Percentiles rank a stretch among this genome's conserved stretches.
phyloP scores from a whole-genome alignment of 2,113 vertebrate genomes.

The Toxostoma redivivum region DNA sequence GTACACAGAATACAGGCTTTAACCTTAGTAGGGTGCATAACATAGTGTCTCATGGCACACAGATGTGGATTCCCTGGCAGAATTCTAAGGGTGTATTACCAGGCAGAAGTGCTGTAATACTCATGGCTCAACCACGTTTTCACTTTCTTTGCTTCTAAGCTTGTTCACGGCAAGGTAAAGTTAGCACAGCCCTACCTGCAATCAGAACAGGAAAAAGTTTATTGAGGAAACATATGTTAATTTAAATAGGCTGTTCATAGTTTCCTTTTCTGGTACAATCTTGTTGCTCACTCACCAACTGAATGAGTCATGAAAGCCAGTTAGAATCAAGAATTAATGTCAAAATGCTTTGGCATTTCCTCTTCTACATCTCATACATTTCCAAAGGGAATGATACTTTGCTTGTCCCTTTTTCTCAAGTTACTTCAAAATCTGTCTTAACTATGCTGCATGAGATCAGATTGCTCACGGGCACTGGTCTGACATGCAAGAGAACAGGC shows the following conservation, averaged over 20 bases:
- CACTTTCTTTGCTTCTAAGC: background rate
- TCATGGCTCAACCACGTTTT: background rate
- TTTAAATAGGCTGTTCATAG: background rate
- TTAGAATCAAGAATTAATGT: background rate
- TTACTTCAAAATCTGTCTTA: background rate
- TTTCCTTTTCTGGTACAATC: background rate
- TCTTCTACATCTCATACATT: background rate
- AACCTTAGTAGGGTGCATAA: background rate
- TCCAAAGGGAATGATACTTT: background rate
- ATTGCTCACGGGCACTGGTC: background rate
- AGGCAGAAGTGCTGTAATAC: background rate
- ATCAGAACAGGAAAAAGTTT: conserved; percentile 1
- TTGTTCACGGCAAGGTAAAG: background rate
- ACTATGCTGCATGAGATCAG: background rate
- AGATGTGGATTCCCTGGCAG: background rate
- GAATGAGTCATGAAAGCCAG: background rate
- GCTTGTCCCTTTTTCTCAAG: background rate
- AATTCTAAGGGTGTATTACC: background rate
- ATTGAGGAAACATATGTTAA: background rate
- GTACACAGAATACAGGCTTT: background rate
- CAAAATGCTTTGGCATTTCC: conserved; percentile 30
- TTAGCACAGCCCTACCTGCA: background rate
- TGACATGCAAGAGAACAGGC: background rate
- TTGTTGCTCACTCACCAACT: background rate
- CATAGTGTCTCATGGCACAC: rapidly evolving